phyloP scores from a whole-genome alignment of 2,888 invertebrate species.

The Phaedon cochleariae region DNA sequence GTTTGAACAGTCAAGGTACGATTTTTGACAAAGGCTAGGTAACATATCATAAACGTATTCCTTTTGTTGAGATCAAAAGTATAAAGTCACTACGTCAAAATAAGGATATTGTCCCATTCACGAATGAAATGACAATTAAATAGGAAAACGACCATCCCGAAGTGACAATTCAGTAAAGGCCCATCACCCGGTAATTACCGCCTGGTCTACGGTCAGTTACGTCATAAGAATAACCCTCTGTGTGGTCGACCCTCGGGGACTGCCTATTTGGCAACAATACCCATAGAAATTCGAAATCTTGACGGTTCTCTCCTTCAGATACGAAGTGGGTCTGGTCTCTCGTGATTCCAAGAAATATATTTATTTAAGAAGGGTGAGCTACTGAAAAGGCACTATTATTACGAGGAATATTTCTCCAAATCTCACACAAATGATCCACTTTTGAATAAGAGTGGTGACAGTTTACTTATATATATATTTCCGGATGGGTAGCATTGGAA shows the following conservation, averaged over 20 bases:
- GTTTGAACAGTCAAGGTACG: background rate
- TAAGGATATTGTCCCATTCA: background rate
- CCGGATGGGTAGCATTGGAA: background rate
- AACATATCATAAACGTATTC: background rate
- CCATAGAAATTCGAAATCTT: constrained; percentile 32
- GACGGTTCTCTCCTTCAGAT: constrained; percentile 33
- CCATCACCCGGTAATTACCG: background rate
- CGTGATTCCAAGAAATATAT: constrained; percentile 23
- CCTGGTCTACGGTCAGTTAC: constrained; percentile 43
- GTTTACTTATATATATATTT: constrained; percentile 24
- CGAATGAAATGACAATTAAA: background rate
- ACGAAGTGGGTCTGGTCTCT: constrained; percentile 31
- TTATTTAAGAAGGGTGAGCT: constrained; percentile 15
- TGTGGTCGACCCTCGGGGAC: constrained; percentile 47
- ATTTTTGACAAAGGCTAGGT: no score
- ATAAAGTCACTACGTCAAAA: constrained; percentile 1
- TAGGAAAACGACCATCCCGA: background rate
- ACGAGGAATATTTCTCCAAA: constrained; percentile 27
- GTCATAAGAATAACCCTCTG: constrained; percentile 44
- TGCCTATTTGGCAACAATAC: constrained; percentile 46
- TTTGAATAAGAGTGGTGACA: constrained; percentile 36
- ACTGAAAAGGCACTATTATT: constrained; percentile 26
- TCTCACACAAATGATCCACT: constrained; percentile 38
- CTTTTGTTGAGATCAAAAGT: background rate
- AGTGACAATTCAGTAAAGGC: background rate